Evolutionary conservation across 1,140 invertebrate species (phyloP).

Genomic region (Lepidotrigona ventralis): DNA sequence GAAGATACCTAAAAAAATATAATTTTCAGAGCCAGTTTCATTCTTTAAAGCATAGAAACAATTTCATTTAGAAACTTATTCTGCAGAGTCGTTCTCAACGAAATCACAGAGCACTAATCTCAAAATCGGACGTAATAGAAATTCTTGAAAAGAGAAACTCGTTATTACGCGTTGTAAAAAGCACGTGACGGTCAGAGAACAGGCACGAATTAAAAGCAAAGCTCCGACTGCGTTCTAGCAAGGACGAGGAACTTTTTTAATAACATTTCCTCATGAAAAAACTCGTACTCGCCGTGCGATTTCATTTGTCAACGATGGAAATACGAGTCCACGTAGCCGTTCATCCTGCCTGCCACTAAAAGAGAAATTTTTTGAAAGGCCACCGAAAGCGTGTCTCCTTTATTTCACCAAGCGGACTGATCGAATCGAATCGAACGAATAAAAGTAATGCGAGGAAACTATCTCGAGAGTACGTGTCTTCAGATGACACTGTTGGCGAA

Average conservation of each 20-base stretch:
- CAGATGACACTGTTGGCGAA: background rate
- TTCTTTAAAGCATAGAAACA: too few relatives aligned
- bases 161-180: background rate
- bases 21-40: background rate
- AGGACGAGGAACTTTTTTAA: constrained; percentile 39
- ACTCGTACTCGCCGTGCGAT: background rate
- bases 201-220: background rate
- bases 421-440: constrained; percentile 8
- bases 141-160: background rate
- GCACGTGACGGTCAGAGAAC: background rate
- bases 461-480: background rate
- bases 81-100: background rate
- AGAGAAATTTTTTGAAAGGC: constrained; percentile 62
- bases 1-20: background rate
- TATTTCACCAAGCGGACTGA: constrained; percentile 45
- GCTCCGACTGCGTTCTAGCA: background rate
- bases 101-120: background rate
- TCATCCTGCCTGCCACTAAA: constrained; percentile 9
- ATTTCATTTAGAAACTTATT: background rate
- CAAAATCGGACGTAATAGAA: background rate
- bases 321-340: background rate
- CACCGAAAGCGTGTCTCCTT: constrained; percentile 38
- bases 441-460: constrained; percentile 46
- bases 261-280: background rate
- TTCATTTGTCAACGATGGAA: background rate